Percentiles rank a stretch among this genome's conserved stretches.
phyloP scores from a whole-genome alignment of 2,113 vertebrate genomes.

The Capreolus pygargus region DNA sequence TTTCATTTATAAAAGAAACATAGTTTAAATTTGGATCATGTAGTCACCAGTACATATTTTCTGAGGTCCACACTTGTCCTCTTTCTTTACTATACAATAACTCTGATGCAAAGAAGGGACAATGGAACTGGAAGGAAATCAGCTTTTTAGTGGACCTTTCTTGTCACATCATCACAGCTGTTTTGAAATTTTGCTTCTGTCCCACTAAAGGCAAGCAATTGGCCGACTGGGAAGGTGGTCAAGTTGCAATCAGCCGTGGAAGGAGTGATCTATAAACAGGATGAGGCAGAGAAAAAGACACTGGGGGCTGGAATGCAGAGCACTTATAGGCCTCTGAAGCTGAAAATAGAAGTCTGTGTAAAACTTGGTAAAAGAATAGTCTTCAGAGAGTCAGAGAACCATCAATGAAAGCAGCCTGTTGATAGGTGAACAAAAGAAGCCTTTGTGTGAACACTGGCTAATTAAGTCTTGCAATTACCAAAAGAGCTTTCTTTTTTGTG shows the following conservation, averaged over 20 bases:
- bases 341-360: constrained; percentile 53
- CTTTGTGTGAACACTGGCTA: constrained; percentile 64
- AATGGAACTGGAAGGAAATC: neutral
- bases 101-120: neutral
- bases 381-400: constrained; percentile 53
- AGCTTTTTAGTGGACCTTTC: neutral
- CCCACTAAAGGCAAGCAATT: neutral
- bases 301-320: neutral
- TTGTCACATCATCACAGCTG: neutral
- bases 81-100: neutral
- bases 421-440: constrained; percentile 68
- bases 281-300: constrained; percentile 18
- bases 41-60: neutral
- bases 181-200: constrained; percentile 8
- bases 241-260: neutral
- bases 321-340: constrained; percentile 2
- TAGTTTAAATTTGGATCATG: neutral
- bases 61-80: neutral
- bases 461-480: constrained; percentile 69
- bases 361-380: constrained; percentile 55
- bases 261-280: neutral
- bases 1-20: neutral
- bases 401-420: constrained; percentile 54
- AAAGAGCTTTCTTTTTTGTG: constrained; percentile 58
- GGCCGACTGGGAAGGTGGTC: neutral